Evolutionary conservation across 2,797 vertebrate species (phyloP), one percentile per base, ranked within the genome.

Genomic region (Lacerta viridis): DNA sequence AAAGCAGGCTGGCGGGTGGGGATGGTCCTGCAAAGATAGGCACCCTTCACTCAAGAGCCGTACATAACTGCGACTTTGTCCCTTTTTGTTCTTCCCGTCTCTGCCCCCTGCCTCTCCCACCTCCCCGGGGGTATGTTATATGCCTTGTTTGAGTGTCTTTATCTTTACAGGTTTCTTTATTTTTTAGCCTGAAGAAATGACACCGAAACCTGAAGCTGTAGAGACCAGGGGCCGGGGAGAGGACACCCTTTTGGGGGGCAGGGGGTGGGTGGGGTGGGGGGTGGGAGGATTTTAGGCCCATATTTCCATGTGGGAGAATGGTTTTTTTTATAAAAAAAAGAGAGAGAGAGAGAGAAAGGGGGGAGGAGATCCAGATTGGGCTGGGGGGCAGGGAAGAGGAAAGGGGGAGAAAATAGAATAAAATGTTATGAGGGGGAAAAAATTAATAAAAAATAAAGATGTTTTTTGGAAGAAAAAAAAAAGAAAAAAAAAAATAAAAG

Each of bases 101-200:
- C 46, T 29, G 3, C 15, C 15, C n/a, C n/a, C 61, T 15, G 50
- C 13, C 3, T 10, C 25, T 79, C 76, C 76, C n/a, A 1, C 20
- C n/a, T 1, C 68, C 25, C 61, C 43, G 9, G 75, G 90, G 88
- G 87, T 86, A 84, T 93, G 91, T 93, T 90, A 90, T 76, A 88
- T 93, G 91, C 95, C 95, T 93, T 95, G 87, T 95, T 96, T 95
- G 94, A 95, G 93, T 95, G 93, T 95, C 94, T 95, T 95, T 94
- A 87, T 92, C 94, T 96, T 95, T 95, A 93, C 92, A 94, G 93
- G 96, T 96, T 96, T 95, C 95, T 96, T 95, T 95, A 96, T 96
- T 96, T 96, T 97, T 95, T 95, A 96, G 95, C 94, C 94, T 94
- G 95, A 96, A 95, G 96, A 96, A 91, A 87, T 91, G 84, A 84